Evolutionary conservation across 2,797 vertebrate genomes (phyloP).

Genomic region (Aldrovandia affinis): DNA sequence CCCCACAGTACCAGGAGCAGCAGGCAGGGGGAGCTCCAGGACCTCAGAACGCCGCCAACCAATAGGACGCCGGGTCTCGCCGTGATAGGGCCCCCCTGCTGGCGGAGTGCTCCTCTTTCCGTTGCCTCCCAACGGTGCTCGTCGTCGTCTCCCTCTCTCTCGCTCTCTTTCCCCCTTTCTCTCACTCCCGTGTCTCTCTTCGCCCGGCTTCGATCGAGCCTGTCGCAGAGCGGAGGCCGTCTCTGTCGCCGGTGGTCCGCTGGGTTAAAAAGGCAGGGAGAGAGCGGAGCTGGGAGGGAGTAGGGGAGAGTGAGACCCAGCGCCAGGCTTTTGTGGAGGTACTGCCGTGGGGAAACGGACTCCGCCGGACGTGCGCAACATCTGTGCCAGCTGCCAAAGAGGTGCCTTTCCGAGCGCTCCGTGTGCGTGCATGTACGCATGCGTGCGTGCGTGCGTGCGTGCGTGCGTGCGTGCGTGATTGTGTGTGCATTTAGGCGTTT

Average conservation of each 20-base stretch:
- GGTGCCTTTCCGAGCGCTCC: slow-evolving; percentile 55
- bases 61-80: slow-evolving; percentile 65
- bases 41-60: slow-evolving; percentile 62
- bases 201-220: slow-evolving; percentile 57
- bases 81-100: slow-evolving; percentile 65
- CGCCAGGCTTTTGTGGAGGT: slow-evolving; percentile 57
- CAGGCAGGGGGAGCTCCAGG: slow-evolving; percentile 68
- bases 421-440: slow-evolving; percentile 1
- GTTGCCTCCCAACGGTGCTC: slow-evolving; percentile 62
- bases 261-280: slow-evolving; percentile 37
- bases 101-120: slow-evolving; percentile 62
- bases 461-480: neutral
- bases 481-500: neutral
- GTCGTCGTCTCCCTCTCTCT: slow-evolving; percentile 47
- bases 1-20: slow-evolving; percentile 50
- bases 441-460: slow-evolving; percentile 25
- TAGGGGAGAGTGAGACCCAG: slow-evolving; percentile 57
- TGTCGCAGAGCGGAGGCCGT: slow-evolving; percentile 49
- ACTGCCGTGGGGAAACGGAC: slow-evolving; percentile 53
- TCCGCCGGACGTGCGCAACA: slow-evolving; percentile 47
- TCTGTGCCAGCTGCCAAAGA: slow-evolving; percentile 56
- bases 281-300: slow-evolving; percentile 47
- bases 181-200: slow-evolving; percentile 48
- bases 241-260: neutral
- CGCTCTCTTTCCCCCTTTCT: slow-evolving; percentile 52